phyloP scores from a whole-genome alignment of 2,888 invertebrate genomes.

The Gortyna flavago region DNA sequence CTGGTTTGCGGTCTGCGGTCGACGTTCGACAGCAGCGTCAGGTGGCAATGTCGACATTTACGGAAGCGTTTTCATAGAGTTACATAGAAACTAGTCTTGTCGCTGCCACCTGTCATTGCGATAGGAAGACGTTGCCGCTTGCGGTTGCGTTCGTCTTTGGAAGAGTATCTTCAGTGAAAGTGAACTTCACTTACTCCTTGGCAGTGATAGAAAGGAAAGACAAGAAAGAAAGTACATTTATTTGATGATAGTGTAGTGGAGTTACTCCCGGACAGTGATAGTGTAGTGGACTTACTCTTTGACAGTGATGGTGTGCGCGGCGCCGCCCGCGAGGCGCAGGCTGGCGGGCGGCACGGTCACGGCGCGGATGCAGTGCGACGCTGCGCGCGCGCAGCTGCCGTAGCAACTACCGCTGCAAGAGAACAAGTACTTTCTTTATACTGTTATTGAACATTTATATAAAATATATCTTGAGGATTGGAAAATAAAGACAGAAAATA shows the following conservation, averaged over 20 bases:
- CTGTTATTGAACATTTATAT: neutral
- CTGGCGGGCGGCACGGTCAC: conserved; percentile 93
- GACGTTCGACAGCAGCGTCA: neutral
- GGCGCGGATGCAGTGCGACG: conserved; percentile 94
- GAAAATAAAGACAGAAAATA: neutral
- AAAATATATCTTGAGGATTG: neutral
- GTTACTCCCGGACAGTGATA: neutral
- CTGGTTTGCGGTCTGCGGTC: neutral
- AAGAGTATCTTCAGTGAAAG: neutral
- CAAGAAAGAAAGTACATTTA: neutral
- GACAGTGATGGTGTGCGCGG: conserved; percentile 73
- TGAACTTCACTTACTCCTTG: neutral
- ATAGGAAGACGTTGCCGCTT: neutral
- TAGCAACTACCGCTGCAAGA: conserved; percentile 93
- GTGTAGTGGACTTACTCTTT: conserved; percentile 75
- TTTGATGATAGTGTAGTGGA: neutral
- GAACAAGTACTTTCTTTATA: neutral
- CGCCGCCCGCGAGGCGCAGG: conserved; percentile 65
- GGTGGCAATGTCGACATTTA: neutral
- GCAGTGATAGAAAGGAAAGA: neutral
- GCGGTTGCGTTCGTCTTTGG: too few relatives aligned
- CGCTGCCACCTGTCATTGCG: neutral
- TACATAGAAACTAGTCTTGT: neutral
- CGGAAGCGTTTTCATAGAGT: neutral
- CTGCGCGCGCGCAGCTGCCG: conserved; percentile 71